Base-by-base conservation (phyloP, 1,140 invertebrate species). In the Asbolus verrucosus region DNA sequence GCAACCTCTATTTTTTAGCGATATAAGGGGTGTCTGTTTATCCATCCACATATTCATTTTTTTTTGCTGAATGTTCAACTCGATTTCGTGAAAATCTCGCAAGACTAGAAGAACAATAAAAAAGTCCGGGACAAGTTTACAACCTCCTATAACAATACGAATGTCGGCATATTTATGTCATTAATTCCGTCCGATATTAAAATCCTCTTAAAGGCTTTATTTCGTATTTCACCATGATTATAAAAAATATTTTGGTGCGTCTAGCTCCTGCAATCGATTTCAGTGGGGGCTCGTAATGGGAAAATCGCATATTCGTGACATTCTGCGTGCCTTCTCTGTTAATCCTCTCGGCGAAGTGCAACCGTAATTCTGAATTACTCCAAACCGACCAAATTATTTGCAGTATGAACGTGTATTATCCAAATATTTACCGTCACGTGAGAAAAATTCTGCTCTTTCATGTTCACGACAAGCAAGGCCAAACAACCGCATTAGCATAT, bases 301-400 rank as follows among this genome's bases (percentile, higher is more conserved):
- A 41, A 19, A 24, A 54, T 19, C 27, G 46, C 46, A 54, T 54
- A n/a, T 54, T 21, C 21, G 21, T 50, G 46, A 54, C 21, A 15
- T 46, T 16, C 21, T 9, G 9, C 9, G 11, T 11, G 33, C 33
- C 11, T 46, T 19, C 18, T 6, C 39, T 6, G n/a, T 15, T 15
- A 6, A 14, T n/a, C 39, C 4, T 41, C 1, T 6, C 15, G 39
- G 3, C 3, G 9, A n/a, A 24, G n/a, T 21, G 19, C 16, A 18
- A 27, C 41, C 46, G 11, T 54, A 19, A 1, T 21, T 27, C 21
- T 24, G 19, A 54, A 54, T 54, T 27, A 54, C 21, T 14, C 11
- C 27, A 24, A 27, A 21, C 43, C 16, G 1, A 5, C 18, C 9
- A 8, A 50, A 50, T 50, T 50, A 6, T 50, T 50, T 21, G 6